phyloP scores from a whole-genome alignment of 2,797 vertebrate species.

The Ptychadena robeensis region DNA sequence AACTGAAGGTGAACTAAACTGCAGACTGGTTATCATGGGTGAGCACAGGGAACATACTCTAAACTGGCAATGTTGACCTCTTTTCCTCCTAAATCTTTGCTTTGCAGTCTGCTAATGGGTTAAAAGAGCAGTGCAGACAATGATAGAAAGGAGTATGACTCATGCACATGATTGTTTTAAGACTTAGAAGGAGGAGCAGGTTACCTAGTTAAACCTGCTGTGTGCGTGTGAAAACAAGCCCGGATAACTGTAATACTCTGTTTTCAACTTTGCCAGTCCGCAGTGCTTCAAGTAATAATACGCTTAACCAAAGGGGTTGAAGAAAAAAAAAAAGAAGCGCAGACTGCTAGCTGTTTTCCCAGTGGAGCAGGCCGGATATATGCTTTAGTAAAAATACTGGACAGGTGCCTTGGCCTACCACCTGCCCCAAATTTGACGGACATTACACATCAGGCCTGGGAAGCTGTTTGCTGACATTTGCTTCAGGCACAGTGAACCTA shows the following conservation, averaged over 20 bases:
- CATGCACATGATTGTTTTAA: slow-evolving; percentile 36
- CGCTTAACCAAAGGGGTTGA: slow-evolving; percentile 1
- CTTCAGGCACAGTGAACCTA: slow-evolving; percentile 51
- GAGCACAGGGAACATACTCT: not conserved
- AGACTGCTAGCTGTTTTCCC: slow-evolving; percentile 16
- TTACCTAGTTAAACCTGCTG: slow-evolving; percentile 50
- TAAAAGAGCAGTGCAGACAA: slow-evolving; percentile 24
- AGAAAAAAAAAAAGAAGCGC: slow-evolving; percentile 7
- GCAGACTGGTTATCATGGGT: not conserved
- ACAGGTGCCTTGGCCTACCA: slow-evolving; percentile 47
- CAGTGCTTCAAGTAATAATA: slow-evolving; percentile 26
- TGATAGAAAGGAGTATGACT: slow-evolving; percentile 34
- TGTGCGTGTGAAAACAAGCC: slow-evolving; percentile 54
- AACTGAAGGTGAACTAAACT: no score
- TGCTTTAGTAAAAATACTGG: slow-evolving; percentile 9
- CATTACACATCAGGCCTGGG: slow-evolving; percentile 37
- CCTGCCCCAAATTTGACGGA: slow-evolving; percentile 43
- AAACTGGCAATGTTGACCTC: no score
- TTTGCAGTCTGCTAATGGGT: not conserved
- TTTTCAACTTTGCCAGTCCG: slow-evolving; percentile 27
- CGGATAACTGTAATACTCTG: slow-evolving; percentile 44
- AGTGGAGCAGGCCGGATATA: slow-evolving; percentile 12
- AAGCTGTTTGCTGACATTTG: slow-evolving; percentile 49
- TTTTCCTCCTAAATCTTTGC: not conserved
- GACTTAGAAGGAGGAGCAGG: slow-evolving; percentile 10